These are phyloP conservation scores for Drosophila multiciliata DNA, from an alignment of 2,888 invertebrate genomes.

Conservation along the genomic window DNA sequence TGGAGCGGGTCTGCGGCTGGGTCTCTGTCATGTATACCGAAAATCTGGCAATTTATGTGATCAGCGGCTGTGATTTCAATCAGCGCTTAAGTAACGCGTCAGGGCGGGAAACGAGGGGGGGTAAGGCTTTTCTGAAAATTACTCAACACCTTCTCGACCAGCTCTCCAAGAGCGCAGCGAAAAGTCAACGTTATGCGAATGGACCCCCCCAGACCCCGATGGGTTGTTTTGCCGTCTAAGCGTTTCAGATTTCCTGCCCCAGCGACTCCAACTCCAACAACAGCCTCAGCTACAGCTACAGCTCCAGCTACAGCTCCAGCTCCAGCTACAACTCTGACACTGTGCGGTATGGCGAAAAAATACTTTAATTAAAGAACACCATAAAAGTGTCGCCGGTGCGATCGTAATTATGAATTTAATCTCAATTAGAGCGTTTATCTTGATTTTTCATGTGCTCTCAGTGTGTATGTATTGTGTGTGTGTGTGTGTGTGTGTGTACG, in stretches of 20 bases:
- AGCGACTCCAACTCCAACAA: slow-evolving; percentile 16
- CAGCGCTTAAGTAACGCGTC: slow-evolving; percentile 55
- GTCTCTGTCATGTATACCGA: slow-evolving; percentile 70
- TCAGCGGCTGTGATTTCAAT: slow-evolving; percentile 82
- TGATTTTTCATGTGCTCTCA: slow-evolving; percentile 61
- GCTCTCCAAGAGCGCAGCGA: slow-evolving; percentile 21
- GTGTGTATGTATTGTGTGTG: slow-evolving; percentile 9
- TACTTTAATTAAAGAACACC: slow-evolving; percentile 84
- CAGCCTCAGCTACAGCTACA: background rate
- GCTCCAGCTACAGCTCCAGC: background rate
- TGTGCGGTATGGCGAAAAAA: slow-evolving; percentile 39
- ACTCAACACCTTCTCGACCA: slow-evolving; percentile 74
- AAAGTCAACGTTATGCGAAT: background rate
- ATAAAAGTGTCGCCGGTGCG: slow-evolving; percentile 84
- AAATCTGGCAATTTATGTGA: slow-evolving; percentile 83
- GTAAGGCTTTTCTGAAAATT: slow-evolving; percentile 62
- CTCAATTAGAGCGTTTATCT: slow-evolving; percentile 83
- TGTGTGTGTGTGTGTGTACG: slow-evolving; percentile 18
- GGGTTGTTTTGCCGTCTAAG: slow-evolving; percentile 50
- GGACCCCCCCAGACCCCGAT: slow-evolving; percentile 28
- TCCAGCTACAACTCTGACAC: slow-evolving; percentile 3
- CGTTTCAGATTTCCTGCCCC: slow-evolving; percentile 72
- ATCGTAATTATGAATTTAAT: slow-evolving; percentile 85
- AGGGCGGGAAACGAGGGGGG: background rate
- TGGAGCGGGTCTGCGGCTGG: slow-evolving; percentile 19